phyloP scores from a whole-genome alignment of 2,888 invertebrate genomes.

The Amaurobius ferox region DNA sequence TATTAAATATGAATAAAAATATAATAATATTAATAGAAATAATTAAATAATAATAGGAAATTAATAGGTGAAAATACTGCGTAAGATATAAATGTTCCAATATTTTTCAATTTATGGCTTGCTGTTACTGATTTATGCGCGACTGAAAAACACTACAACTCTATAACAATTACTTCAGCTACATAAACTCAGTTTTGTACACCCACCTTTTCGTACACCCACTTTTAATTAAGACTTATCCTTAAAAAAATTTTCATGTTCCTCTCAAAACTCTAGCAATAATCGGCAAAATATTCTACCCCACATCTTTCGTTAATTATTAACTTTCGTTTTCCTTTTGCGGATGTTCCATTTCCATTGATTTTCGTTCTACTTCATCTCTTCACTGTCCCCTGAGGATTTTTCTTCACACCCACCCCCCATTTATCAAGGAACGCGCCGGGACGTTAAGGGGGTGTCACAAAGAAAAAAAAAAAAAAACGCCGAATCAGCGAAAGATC shows the following conservation, averaged over 20 bases:
- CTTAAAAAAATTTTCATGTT: neutral
- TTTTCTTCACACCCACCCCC: neutral
- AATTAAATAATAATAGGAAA: too few species aligned
- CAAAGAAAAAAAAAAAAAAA: neutral
- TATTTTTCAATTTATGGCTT: too few species aligned
- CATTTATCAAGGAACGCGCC: neutral
- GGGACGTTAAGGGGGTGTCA: neutral
- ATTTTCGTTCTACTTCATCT: neutral
- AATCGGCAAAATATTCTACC: neutral
- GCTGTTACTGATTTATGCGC: too few species aligned
- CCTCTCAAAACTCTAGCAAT: neutral
- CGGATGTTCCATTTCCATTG: neutral
- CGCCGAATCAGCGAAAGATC: neutral
- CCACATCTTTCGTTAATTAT: neutral
- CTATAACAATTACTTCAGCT: too few species aligned
- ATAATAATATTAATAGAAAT: too few species aligned
- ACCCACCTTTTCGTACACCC: too few species aligned
- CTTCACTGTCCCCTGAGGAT: neutral
- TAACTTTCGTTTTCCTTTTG: neutral
- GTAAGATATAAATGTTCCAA: too few species aligned
- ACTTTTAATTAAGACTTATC: neutral
- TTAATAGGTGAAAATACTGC: too few species aligned
- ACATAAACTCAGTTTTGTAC: too few species aligned
- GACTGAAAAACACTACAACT: too few species aligned
- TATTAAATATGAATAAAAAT: too few species aligned